These are phyloP conservation scores for Odobenus rosmarus DNA, from an alignment of 2,113 vertebrate genomes.

Conservation along the genomic window DNA sequence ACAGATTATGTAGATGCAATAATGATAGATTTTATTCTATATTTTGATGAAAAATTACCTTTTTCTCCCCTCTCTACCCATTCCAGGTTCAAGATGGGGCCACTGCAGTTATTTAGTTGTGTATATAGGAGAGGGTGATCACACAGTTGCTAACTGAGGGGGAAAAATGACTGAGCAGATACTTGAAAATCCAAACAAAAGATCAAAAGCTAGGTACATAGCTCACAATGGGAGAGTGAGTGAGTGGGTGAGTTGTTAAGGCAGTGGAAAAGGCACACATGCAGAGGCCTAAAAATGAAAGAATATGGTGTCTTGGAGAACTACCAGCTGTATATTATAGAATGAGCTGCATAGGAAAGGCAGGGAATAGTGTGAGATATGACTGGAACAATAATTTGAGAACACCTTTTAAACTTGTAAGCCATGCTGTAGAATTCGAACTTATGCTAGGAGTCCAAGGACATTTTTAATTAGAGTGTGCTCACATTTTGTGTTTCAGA, in stretches of 20 bases:
- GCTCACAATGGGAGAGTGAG: neutral
- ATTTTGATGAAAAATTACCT: neutral
- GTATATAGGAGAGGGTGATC: neutral
- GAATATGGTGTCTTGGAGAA: neutral
- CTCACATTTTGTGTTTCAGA: neutral
- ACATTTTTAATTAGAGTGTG: neutral
- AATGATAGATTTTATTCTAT: neutral
- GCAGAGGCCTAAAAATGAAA: neutral
- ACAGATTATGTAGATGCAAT: neutral
- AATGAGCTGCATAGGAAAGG: neutral
- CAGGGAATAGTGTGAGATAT: neutral
- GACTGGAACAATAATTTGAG: neutral
- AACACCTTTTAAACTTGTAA: neutral
- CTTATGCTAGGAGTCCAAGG: neutral
- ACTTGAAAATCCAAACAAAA: slow-evolving; percentile 11
- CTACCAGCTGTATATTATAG: neutral
- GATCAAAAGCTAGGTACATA: neutral
- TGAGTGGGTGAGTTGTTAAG: neutral
- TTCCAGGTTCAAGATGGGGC: neutral
- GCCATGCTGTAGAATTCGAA: neutral
- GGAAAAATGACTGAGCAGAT: neutral
- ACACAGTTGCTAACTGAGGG: neutral
- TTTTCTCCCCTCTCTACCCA: neutral
- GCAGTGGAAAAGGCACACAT: neutral
- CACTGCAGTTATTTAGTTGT: neutral